Evolutionary conservation across 2,797 vertebrate species (phyloP), one percentile per base, ranked within the genome.

Genomic region (Borostomias antarcticus): DNA sequence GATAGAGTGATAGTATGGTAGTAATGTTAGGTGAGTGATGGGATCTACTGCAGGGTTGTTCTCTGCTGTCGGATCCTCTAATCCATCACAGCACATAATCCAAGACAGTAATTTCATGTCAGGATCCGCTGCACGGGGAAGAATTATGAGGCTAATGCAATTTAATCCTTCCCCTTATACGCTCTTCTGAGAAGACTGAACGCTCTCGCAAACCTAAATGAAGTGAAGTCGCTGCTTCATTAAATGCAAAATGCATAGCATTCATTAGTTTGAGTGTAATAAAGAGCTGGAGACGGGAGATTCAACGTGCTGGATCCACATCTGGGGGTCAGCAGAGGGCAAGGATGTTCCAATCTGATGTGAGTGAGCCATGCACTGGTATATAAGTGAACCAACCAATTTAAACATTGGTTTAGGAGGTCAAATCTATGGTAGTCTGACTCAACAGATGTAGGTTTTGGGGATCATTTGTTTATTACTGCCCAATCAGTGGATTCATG

Each of bases 61-160:
- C 28, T 23, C 21, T 52, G 26, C 28, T 30, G n/a, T 37, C 43
- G 30, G 30, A 28, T 62, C 66, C 53, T 47, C 37, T 66, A 67
- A 70, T 82, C 29, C 57, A 76, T 74, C 74, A 68, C 64, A 69
- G 67, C 68, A 75, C 71, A 63, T 21, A 58, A 43, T 37, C 30
- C 66, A 74, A 83, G 72, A 69, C 51, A 62, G 64, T 74, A 54
- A 80, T 86, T 87, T 68, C 75, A 79, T 79, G 72, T 82, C 70
- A 76, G 77, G 77, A 89, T 86, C 78, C 69, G 83, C 85, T 87
- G 82, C 66, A 79, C 75, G 68, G 77, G 79, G 86, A 86, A 89
- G 86, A 86, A 87, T 89, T 87, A 85, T 69, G 75, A 63, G 29
- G 61, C 80, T 84, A 89, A 89, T 87, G 77, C 75, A 82, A 86